Base-by-base conservation (phyloP, 2,888 invertebrate genomes). In the Pseudococcus viburni region DNA sequence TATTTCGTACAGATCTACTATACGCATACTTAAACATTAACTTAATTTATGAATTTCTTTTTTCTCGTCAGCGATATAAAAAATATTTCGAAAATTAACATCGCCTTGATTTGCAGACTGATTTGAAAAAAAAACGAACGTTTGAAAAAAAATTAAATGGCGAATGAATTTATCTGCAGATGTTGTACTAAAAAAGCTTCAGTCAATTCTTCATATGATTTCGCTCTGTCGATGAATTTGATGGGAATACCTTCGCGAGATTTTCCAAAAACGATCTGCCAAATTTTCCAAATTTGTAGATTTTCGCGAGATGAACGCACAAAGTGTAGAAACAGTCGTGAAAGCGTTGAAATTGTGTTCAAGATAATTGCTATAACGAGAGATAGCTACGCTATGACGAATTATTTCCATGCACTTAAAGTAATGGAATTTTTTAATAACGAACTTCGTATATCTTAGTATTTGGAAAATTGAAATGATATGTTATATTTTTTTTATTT, bases 391-490 rank as follows among this genome's bases (percentile, higher is more conserved):
- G 17, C n/a, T 55, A 26, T 51, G 42, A 55, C 85, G 64, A 68
- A 55, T 85, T 85, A 64, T 85, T 85, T 85, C 85, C 22, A 17
- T 15, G 64, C 85, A 85, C 85, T 85, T 85, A 85, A 85, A 64
- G 64, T 85, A 85, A 85, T 85, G 85, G 85, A 85, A 85, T 85
- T 85, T 85, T 85, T 85, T 85, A 85, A 85, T 85, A 85, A 55
- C 59, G n/a, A 39, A 85, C 39, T 85, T 85, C 26, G 17, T 64
- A 64, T 42, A 55, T 39, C 39, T 48, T 17, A 39, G 42, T 85
- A 26, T 85, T 68, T 64, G 33, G 33, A 86, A 86, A 86, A 73
- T 86, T 86, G 86, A 73, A 86, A 86, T 86, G 86, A 86, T 86
- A 86, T 86, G 68, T 86, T 86, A 77, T 86, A 86, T 42, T 48